A percentile compares a stretch with the other conserved stretches of the same genome.
These are phyloP conservation scores for Tragelaphus strepsiceros DNA, from an alignment of 2,113 vertebrate genomes.

Conservation along the genomic window DNA sequence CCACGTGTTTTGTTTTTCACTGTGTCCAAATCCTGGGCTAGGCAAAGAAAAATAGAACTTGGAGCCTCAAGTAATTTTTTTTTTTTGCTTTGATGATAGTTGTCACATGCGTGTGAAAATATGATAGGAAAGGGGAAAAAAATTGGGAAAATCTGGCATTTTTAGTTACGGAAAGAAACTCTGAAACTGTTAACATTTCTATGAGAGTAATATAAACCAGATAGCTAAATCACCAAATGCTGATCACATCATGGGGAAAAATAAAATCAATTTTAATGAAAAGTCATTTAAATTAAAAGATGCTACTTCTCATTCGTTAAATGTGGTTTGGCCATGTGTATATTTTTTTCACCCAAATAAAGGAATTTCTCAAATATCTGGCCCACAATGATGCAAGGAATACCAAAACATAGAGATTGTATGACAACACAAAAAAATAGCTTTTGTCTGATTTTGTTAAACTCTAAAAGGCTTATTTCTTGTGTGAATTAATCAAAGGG, in stretches of 20 bases:
- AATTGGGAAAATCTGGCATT: not conserved
- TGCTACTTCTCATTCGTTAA: not conserved
- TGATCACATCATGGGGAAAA: not conserved
- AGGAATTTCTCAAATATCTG: not conserved
- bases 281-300: not conserved
- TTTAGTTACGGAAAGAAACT: not conserved
- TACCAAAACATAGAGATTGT: not conserved
- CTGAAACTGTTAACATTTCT: not conserved
- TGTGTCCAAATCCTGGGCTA: not conserved
- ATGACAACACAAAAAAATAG: not conserved
- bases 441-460: not conserved
- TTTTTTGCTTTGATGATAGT: not conserved
- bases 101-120: rapidly evolving
- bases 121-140: not conserved
- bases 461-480: constrained; percentile 9
- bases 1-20: not conserved
- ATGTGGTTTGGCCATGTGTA: not conserved
- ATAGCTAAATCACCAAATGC: not conserved
- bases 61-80: not conserved
- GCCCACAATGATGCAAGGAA: not conserved
- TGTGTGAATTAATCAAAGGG: not conserved
- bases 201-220: not conserved
- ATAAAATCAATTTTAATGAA: not conserved
- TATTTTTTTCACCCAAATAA: not conserved
- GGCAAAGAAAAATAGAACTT: not conserved